A percentile compares a stretch with the other conserved stretches of the same genome.
These are phyloP conservation scores for Arctopsyche grandis DNA, from an alignment of 1,140 invertebrate species.

Conservation along the genomic window DNA sequence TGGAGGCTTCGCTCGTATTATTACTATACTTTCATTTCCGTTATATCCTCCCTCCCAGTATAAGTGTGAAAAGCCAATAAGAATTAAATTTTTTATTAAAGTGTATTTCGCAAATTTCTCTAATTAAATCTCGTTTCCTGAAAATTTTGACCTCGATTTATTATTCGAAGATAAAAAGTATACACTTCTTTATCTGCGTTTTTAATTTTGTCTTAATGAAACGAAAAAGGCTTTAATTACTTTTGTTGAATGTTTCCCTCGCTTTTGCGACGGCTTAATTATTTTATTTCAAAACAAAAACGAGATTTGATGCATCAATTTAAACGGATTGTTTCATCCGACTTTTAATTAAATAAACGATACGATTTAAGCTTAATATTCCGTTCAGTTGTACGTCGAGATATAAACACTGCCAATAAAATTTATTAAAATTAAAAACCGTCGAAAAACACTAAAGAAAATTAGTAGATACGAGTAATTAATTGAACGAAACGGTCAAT, in stretches of 20 bases:
- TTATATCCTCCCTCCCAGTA: no score
- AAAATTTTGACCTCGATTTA: not conserved
- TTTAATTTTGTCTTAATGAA: slow-evolving; percentile 16
- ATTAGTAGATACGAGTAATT: no score
- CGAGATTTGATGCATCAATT: slow-evolving; percentile 14
- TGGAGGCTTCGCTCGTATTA: not conserved
- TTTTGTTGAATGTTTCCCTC: slow-evolving; percentile 14
- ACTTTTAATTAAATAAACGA: slow-evolving; percentile 9
- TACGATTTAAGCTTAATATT: not conserved
- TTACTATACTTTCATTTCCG: not conserved
- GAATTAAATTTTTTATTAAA: no score
- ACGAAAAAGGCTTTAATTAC: slow-evolving; percentile 24
- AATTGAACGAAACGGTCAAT: no score
- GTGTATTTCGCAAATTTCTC: no score
- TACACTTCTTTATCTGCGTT: not conserved
- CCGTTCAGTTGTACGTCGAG: not conserved
- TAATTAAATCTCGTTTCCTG: no score
- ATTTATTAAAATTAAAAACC: no score
- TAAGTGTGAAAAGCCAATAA: no score
- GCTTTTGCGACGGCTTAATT: not conserved
- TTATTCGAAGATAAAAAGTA: not conserved
- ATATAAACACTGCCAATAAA: no score
- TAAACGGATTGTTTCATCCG: slow-evolving; percentile 6
- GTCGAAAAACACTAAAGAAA: no score
- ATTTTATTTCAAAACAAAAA: slow-evolving; percentile 10